These are phyloP conservation scores for Glyptemys insculpta DNA, from an alignment of 2,797 vertebrate genomes.

Conservation along the genomic window DNA sequence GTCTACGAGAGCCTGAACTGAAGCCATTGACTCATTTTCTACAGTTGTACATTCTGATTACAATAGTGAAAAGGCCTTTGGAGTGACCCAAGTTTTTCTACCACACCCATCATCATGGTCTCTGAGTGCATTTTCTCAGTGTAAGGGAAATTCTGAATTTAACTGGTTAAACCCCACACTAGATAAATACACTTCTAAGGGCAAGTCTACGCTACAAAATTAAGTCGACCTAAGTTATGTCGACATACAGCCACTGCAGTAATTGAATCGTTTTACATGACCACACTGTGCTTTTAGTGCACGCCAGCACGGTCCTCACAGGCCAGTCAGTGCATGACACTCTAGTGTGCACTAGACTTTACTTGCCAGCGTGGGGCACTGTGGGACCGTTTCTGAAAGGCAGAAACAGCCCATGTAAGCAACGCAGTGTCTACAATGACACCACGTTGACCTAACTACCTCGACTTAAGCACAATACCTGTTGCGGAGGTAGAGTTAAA, in stretches of 20 bases:
- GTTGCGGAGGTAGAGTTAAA: background rate
- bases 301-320: too few species aligned
- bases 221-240: background rate
- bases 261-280: background rate
- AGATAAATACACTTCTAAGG: background rate
- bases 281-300: background rate
- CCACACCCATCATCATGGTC: background rate
- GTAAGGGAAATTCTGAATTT: background rate
- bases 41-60: background rate
- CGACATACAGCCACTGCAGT: background rate
- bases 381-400: background rate
- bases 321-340: too few species aligned
- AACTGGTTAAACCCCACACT: background rate
- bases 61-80: background rate
- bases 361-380: background rate
- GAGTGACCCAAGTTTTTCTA: background rate
- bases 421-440: background rate
- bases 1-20: background rate
- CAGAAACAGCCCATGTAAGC: background rate
- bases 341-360: background rate
- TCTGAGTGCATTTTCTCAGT: background rate
- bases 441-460: background rate
- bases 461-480: background rate
- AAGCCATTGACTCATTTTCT: rapidly evolving
- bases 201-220: background rate